These are phyloP conservation scores for Chironomus tepperi DNA, from an alignment of 1,140 invertebrate species.

Conservation along the genomic window DNA sequence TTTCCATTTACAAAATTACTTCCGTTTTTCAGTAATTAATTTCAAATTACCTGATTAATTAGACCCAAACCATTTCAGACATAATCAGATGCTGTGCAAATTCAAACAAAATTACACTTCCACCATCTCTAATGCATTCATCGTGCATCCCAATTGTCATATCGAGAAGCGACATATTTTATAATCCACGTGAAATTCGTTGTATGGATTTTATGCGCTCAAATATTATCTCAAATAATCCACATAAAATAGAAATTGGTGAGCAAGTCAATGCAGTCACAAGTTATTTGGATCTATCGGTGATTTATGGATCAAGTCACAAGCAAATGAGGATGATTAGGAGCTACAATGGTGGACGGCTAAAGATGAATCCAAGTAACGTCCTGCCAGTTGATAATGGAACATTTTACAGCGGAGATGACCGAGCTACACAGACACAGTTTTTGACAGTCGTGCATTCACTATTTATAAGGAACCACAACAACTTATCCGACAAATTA, in stretches of 20 bases:
- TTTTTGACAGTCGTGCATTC: slow-evolving; percentile 73
- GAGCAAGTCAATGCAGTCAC: slow-evolving; percentile 4
- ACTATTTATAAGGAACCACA: slow-evolving; percentile 82
- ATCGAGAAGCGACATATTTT: not conserved
- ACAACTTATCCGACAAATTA: slow-evolving; percentile 62
- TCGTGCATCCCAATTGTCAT: not conserved
- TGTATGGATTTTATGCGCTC: not conserved
- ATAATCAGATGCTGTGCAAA: not conserved
- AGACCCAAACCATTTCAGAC: too few relatives aligned
- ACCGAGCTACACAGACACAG: slow-evolving; percentile 67
- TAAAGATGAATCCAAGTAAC: not conserved
- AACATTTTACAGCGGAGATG: slow-evolving; percentile 47
- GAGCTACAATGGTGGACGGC: not conserved
- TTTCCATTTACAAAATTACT: too few relatives aligned
- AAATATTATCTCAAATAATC: slow-evolving; percentile 9
- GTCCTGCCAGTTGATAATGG: not conserved
- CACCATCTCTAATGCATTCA: not conserved
- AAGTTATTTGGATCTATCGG: not conserved
- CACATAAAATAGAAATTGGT: not conserved
- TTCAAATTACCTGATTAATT: too few relatives aligned
- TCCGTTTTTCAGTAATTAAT: too few relatives aligned
- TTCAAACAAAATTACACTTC: not conserved
- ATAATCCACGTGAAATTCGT: not conserved
- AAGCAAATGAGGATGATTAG: not conserved
- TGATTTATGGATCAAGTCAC: not conserved